These are phyloP conservation scores for Liopterus haemorrhoidalis DNA, from an alignment of 2,888 invertebrate species.

Conservation along the genomic window DNA sequence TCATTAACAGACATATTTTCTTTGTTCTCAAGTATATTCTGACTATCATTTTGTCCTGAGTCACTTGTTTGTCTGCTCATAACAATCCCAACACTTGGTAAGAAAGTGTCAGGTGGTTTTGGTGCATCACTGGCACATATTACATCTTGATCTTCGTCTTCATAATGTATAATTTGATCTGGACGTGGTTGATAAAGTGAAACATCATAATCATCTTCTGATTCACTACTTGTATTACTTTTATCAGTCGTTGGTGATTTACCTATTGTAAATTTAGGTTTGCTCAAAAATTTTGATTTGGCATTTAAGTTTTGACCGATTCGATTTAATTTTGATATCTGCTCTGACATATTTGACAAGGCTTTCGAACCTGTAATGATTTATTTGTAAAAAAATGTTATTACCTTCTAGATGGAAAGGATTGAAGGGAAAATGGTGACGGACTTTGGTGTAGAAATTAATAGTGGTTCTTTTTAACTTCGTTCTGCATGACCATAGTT, in stretches of 20 bases:
- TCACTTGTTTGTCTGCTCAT: slow-evolving; percentile 42
- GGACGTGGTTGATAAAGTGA: slow-evolving; percentile 46
- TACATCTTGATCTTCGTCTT: slow-evolving; percentile 15
- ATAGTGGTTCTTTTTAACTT: not conserved
- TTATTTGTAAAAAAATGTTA: not conserved
- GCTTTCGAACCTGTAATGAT: slow-evolving; percentile 70
- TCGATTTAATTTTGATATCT: slow-evolving; percentile 77
- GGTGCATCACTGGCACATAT: slow-evolving; percentile 18
- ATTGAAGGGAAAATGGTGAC: no score
- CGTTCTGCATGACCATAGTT: not conserved
- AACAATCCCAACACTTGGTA: slow-evolving; percentile 62
- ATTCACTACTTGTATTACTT: slow-evolving; percentile 56
- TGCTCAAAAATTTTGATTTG: slow-evolving; percentile 44
- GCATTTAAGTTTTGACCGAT: slow-evolving; percentile 60
- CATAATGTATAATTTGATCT: slow-evolving; percentile 37
- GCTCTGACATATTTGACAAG: slow-evolving; percentile 77
- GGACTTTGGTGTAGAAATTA: no score
- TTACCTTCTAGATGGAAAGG: no score
- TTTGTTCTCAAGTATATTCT: slow-evolving; percentile 38
- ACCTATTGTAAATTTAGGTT: slow-evolving; percentile 50
- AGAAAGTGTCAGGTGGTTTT: slow-evolving; percentile 45
- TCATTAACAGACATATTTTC: slow-evolving; percentile 39
- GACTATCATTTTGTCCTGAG: slow-evolving; percentile 2
- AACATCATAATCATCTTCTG: slow-evolving; percentile 62
- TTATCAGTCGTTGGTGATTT: slow-evolving; percentile 44